Evolutionary conservation across 1,140 invertebrate species (phyloP).

Genomic region (Anoplolepis gracilipes): DNA sequence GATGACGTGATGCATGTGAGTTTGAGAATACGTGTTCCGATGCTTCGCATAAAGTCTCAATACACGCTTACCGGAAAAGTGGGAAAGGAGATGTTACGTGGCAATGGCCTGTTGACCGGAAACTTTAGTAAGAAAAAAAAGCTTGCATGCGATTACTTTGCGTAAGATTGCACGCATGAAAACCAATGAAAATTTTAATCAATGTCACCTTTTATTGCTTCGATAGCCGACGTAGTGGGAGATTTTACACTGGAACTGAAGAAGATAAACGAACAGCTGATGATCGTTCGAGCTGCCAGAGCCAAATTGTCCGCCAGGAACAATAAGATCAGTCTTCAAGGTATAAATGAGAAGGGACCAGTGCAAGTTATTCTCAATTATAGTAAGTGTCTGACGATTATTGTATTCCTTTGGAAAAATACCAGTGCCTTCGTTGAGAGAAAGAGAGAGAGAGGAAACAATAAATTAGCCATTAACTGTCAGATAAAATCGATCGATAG

Average conservation of each 20-base stretch:
- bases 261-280: constrained; percentile 76
- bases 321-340: constrained; percentile 78
- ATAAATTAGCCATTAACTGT: not conserved
- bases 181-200: not conserved
- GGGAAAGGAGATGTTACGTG: constrained; percentile 77
- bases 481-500: not conserved
- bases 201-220: not conserved
- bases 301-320: constrained; percentile 78
- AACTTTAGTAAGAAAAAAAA: constrained; percentile 82
- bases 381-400: constrained; percentile 72
- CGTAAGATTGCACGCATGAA: not conserved
- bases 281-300: constrained; percentile 81
- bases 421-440: no score
- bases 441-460: not conserved
- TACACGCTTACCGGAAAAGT: constrained; percentile 82
- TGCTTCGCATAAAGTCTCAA: constrained; percentile 79
- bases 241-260: constrained; percentile 83
- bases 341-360: constrained; percentile 81
- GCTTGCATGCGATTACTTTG: not conserved
- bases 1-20: constrained; percentile 84
- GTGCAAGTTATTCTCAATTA: constrained; percentile 79
- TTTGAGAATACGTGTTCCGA: constrained; percentile 80
- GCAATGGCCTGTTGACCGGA: constrained; percentile 79
- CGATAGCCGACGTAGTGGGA: constrained; percentile 79
- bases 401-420: no score